Evolutionary conservation across 64 coral and sea anemone species (phyloP).

Genomic region (Montipora efflorescens): DNA sequence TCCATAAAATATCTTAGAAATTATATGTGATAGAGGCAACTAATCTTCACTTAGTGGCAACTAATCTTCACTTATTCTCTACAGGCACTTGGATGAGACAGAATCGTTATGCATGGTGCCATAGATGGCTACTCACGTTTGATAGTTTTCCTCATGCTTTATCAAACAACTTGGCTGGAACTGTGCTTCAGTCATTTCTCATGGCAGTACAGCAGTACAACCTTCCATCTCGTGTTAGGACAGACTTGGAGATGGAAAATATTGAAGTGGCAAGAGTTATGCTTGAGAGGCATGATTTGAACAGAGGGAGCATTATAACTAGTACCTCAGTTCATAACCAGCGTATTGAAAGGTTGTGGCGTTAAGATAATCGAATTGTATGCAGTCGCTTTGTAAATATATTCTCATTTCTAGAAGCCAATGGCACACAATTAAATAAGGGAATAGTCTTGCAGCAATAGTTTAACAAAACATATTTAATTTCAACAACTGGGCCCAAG

Average conservation of each 20-base stretch:
- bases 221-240: too few relatives aligned
- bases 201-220: too few relatives aligned
- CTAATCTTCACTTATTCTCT: too few relatives aligned
- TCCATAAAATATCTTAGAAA: too few relatives aligned
- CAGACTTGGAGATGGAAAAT: constrained; percentile 36
- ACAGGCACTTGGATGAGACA: constrained; percentile 56
- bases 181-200: too few relatives aligned
- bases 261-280: constrained; percentile 33
- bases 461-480: too few relatives aligned
- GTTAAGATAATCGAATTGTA: constrained; percentile 25
- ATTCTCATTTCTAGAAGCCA: constrained; percentile 40
- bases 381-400: constrained; percentile 14
- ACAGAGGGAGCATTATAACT: constrained; percentile 51
- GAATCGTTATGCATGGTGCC: constrained; percentile 54
- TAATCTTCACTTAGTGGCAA: too few relatives aligned
- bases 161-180: constrained; percentile 45
- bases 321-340: neutral
- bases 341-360: neutral
- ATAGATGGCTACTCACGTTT: constrained; percentile 67
- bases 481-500: too few relatives aligned
- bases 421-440: neutral
- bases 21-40: too few relatives aligned
- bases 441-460: too few relatives aligned
- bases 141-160: constrained; percentile 53
- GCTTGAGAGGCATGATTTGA: constrained; percentile 9